These are phyloP conservation scores for Leptogaster cylindrica DNA, from an alignment of 2,888 invertebrate genomes.

Conservation along the genomic window DNA sequence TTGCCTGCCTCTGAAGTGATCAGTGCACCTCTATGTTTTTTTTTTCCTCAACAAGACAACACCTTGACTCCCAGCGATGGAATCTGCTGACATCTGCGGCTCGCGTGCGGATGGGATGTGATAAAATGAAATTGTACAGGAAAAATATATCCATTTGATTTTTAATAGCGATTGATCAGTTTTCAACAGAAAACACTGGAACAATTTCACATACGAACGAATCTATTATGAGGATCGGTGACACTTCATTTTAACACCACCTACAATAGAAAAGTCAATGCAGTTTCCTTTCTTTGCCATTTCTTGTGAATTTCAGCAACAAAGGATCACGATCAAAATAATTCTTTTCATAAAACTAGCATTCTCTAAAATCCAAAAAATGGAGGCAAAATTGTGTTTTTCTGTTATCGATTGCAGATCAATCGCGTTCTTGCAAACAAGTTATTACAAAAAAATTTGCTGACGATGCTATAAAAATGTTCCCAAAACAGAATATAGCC, in stretches of 20 bases:
- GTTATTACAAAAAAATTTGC: constrained; percentile 40
- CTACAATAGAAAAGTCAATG: constrained; percentile 32
- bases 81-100: neutral
- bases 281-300: constrained; percentile 2
- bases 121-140: neutral
- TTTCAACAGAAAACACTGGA: constrained; percentile 9
- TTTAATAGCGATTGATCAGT: constrained; percentile 11
- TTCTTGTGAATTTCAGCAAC: constrained; percentile 16
- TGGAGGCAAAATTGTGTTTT: constrained; percentile 28
- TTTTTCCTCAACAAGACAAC: neutral
- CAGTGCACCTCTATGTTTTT: neutral
- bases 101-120: neutral
- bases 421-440: neutral
- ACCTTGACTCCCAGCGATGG: neutral
- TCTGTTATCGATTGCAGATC: constrained; percentile 14
- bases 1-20: no score
- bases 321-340: constrained; percentile 34
- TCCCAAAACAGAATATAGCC: constrained; percentile 42
- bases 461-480: constrained; percentile 40
- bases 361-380: neutral
- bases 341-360: neutral
- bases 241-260: neutral
- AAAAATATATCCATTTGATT: constrained; percentile 23
- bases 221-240: constrained; percentile 3
- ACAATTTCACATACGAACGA: constrained; percentile 17